phyloP scores from a whole-genome alignment of 2,113 vertebrate species.

The Orthonyx spaldingii region DNA sequence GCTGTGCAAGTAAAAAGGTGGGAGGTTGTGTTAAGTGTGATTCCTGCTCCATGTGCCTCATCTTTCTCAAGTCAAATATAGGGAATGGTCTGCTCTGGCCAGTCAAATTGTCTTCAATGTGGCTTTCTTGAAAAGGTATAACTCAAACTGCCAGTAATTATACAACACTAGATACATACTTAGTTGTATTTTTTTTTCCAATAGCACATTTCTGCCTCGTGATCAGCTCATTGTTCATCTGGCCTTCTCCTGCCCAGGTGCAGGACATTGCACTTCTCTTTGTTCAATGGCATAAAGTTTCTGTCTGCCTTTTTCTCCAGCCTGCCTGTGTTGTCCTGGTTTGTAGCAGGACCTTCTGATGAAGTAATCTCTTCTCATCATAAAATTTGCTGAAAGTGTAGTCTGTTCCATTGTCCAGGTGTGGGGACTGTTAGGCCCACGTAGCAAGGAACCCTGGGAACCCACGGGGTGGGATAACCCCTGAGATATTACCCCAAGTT shows the following conservation, averaged over 20 bases:
- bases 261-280: background rate
- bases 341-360: background rate
- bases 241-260: background rate
- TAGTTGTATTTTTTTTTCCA: background rate
- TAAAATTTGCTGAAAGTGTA: background rate
- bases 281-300: background rate
- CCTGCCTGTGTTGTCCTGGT: background rate
- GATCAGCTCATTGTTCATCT: background rate
- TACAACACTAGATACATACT: background rate
- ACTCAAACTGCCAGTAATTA: background rate
- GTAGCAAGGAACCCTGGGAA: no score
- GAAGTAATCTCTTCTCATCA: background rate
- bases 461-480: no score
- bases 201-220: background rate
- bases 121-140: background rate
- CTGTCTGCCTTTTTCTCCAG: background rate
- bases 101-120: background rate
- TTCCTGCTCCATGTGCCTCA: background rate
- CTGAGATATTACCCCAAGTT: no score
- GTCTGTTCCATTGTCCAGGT: background rate
- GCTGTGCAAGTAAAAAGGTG: background rate
- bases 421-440: no score
- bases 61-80: background rate
- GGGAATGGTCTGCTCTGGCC: background rate
- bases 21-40: background rate